Evolutionary conservation across 2,888 invertebrate genomes (phyloP).

Genomic region (Dynastes tityus): DNA sequence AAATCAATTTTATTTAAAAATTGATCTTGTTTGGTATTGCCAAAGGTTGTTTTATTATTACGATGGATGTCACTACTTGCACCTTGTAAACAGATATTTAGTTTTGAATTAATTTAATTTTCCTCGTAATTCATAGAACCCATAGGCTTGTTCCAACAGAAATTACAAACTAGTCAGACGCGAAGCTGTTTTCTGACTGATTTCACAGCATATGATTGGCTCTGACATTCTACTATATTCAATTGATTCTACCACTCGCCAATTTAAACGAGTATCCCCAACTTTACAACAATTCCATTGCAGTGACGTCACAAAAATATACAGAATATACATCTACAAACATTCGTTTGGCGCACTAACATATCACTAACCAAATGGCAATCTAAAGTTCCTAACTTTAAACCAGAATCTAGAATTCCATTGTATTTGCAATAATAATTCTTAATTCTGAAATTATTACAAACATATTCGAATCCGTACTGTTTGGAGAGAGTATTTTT

Average conservation of each 20-base stretch:
- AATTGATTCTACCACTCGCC: background rate
- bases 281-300: background rate
- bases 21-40: too few relatives aligned
- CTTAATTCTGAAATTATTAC: slow-evolving; percentile 4
- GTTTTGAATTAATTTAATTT: too few relatives aligned
- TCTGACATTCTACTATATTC: background rate
- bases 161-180: too few relatives aligned
- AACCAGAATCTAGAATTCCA: background rate
- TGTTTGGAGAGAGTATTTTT: background rate
- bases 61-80: too few relatives aligned
- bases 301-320: background rate
- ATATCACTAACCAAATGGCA: background rate
- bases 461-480: background rate
- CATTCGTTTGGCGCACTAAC: background rate
- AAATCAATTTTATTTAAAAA: too few relatives aligned
- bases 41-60: too few relatives aligned
- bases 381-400: background rate
- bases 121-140: too few relatives aligned
- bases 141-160: too few relatives aligned
- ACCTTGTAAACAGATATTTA: too few relatives aligned
- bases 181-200: too few relatives aligned
- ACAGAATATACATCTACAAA: background rate
- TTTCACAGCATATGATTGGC: too few relatives aligned
- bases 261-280: background rate
- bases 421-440: slow-evolving; percentile 21